Conservation (phyloP, 2,888 invertebrate species). For the Biston betularia region DNA sequence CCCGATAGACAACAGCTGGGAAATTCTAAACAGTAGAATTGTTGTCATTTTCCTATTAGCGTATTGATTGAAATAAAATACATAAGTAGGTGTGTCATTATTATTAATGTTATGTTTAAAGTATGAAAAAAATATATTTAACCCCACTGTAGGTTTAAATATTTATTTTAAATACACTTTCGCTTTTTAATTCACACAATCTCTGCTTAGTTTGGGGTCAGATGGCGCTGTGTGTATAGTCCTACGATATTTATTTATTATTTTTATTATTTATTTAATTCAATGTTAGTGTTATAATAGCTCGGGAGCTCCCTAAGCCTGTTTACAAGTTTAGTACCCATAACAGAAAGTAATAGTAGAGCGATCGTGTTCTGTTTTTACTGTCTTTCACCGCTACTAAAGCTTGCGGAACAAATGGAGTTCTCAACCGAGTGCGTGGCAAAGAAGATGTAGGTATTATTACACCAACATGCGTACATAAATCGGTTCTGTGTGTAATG, state of each 20-base stretch:
- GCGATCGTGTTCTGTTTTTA: conserved; percentile 25
- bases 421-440: conserved; percentile 40
- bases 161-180: no score
- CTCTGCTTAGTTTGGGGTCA: no score
- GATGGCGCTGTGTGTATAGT: no score
- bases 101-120: background rate
- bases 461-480: conserved; percentile 8
- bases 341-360: background rate
- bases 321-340: background rate
- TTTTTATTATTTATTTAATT: no score
- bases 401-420: conserved; percentile 72
- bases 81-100: no score
- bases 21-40: background rate
- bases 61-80: no score
- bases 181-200: no score
- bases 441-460: background rate
- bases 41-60: no score
- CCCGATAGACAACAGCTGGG: background rate
- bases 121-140: no score
- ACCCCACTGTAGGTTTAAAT: no score
- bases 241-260: no score
- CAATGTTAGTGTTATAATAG: no score
- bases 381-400: conserved; percentile 28
- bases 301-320: background rate
- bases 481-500: conserved; percentile 13